phyloP scores from a whole-genome alignment of 2,113 vertebrate species.

The Zootoca vivipara region DNA sequence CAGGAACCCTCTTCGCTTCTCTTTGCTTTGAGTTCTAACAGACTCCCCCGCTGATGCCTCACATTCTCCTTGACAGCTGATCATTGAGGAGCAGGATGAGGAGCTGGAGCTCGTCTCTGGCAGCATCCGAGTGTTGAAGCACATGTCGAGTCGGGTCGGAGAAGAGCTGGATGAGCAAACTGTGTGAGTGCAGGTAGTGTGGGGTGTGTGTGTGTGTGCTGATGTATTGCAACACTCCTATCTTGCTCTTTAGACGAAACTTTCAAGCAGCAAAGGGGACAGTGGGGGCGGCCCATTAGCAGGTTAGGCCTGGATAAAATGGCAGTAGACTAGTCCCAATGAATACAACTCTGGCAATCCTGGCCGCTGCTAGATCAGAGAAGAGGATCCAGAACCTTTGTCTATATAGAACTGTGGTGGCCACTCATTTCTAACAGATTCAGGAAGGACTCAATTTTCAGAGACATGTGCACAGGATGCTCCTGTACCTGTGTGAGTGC shows the following conservation, averaged over 20 bases:
- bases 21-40: neutral
- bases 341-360: neutral
- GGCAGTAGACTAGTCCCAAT: neutral
- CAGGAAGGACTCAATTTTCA: neutral
- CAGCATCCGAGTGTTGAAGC: slow-evolving; percentile 82
- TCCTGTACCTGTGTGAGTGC: neutral
- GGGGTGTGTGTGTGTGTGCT: too few species aligned
- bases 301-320: neutral
- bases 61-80: slow-evolving; percentile 69
- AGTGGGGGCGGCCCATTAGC: neutral
- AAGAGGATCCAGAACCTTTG: neutral
- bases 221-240: neutral
- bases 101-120: slow-evolving; percentile 84
- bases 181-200: slow-evolving; percentile 69
- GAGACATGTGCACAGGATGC: neutral
- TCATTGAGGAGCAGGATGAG: slow-evolving; percentile 82
- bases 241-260: neutral
- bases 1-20: neutral
- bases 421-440: neutral
- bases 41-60: neutral
- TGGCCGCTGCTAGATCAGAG: neutral
- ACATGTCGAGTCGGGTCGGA: slow-evolving; percentile 81
- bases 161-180: slow-evolving; percentile 85
- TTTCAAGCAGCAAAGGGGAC: neutral
- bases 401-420: neutral